These are phyloP conservation scores for Ceratoteleas bidentatus DNA, from an alignment of 1,140 invertebrate genomes.

Conservation along the genomic window DNA sequence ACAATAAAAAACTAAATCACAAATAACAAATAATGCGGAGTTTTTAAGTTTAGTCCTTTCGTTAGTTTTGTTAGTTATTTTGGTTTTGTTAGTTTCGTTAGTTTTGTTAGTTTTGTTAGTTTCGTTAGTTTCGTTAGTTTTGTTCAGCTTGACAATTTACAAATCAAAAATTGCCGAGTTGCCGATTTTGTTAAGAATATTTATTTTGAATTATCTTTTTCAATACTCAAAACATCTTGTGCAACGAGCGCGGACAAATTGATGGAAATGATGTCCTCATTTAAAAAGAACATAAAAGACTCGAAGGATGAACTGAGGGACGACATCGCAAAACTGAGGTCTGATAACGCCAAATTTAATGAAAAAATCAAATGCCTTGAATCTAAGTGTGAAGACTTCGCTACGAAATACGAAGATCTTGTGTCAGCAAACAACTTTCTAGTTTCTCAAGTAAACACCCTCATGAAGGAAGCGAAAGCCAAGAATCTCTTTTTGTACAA, in stretches of 20 bases:
- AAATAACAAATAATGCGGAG: too few species aligned
- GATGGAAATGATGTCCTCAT: conserved; percentile 18
- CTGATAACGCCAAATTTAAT: conserved; percentile 14
- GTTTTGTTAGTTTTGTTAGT: too few species aligned
- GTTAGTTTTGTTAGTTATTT: too few species aligned
- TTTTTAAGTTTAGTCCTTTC: too few species aligned
- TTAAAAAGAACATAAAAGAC: conserved; percentile 17
- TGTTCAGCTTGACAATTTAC: too few species aligned
- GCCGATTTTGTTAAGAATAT: too few species aligned
- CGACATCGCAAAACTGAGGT: conserved; percentile 6
- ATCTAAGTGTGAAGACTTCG: not conserved
- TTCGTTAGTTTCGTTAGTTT: too few species aligned
- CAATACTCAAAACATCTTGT: not conserved
- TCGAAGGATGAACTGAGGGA: conserved; percentile 7
- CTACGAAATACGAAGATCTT: conserved; percentile 3
- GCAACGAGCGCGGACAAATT: not conserved
- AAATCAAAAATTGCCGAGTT: too few species aligned
- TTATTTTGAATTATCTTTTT: too few species aligned
- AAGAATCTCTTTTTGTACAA: conserved; percentile 16
- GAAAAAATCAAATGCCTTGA: conserved; percentile 15
- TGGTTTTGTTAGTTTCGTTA: too few species aligned
- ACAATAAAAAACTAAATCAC: too few species aligned
- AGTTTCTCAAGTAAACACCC: conserved; percentile 3
- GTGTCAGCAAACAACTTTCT: conserved; percentile 12
- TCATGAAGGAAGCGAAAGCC: conserved; percentile 7